phyloP scores from a whole-genome alignment of 2,888 invertebrate species.

The Osedax frankpressi region DNA sequence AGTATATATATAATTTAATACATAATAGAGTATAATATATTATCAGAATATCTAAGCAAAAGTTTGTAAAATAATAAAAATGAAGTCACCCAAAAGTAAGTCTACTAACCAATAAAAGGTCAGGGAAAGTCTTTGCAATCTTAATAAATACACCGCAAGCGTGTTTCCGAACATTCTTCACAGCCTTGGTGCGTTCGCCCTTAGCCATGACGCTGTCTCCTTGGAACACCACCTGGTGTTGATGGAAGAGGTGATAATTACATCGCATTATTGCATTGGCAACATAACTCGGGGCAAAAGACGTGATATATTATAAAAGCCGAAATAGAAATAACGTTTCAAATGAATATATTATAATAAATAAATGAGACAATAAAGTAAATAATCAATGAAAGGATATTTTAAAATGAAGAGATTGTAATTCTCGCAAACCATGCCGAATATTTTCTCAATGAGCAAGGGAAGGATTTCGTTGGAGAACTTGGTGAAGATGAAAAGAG shows the following conservation, averaged over 20 bases:
- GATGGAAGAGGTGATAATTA: too few species aligned
- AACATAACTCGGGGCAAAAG: too few species aligned
- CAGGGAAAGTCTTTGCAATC: constrained; percentile 72
- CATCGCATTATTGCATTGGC: too few species aligned
- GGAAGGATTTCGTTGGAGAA: constrained; percentile 68
- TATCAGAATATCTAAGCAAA: background rate
- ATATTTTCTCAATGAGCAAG: constrained; percentile 63
- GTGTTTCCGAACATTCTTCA: constrained; percentile 73
- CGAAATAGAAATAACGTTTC: too few species aligned
- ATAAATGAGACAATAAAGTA: too few species aligned
- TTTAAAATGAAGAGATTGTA: background rate
- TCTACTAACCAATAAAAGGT: constrained; percentile 55
- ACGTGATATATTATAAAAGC: too few species aligned
- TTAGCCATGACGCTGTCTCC: constrained; percentile 14
- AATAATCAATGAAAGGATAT: too few species aligned
- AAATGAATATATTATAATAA: too few species aligned
- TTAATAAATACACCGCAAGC: constrained; percentile 80
- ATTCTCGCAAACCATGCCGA: background rate
- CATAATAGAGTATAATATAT: too few species aligned
- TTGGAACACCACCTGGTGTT: constrained; percentile 19
- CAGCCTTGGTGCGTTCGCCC: constrained; percentile 54
- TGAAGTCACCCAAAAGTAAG: background rate
- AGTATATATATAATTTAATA: too few species aligned
- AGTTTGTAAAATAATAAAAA: background rate
- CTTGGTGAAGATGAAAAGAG: constrained; percentile 75